Evolutionary conservation across 1,140 invertebrate genomes (phyloP), one percentile per base, ranked within the genome.

Genomic region (Drosophila nebulosa): DNA sequence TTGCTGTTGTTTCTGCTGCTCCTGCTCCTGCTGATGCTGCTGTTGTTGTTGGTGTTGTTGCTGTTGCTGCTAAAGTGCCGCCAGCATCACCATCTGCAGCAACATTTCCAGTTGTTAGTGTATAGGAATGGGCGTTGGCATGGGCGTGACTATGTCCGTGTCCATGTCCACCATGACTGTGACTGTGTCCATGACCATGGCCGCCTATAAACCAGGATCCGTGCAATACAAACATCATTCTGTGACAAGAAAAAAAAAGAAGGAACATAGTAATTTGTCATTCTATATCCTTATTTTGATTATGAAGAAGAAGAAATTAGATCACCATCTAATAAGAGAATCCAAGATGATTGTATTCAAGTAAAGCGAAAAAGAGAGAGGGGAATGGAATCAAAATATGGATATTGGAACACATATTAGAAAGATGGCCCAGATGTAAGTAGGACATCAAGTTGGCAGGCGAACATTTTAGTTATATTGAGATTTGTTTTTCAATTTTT

Each of bases 221-320:
- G 81, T 97, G 96, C 50, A 97, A 91, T 26, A 96, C 93, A 18
- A 94, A 91, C 22, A 95, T 96, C 93, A 97, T 96, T 64, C 95
- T 96, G 81, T 69, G 57, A 69, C 52, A 36, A 16, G 7, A 59
- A 64, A 42, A 1, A 32, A 14, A 7, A 59, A 9, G n/a, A 4
- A 18, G 18, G 6, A 14, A 26, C 22, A 52, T 39, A 14, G 27
- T 9, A 42, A 12, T 12, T 39, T 42, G 3, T 24, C 24, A 24
- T 24, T 24, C n/a, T n/a, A n/a, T n/a, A n/a, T n/a, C n/a, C n/a
- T n/a, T n/a, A n/a, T n/a, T n/a, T n/a, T n/a, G n/a, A n/a, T n/a
- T n/a, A n/a, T n/a, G n/a, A n/a, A n/a, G n/a, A n/a, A n/a, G n/a
- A n/a, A n/a, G n/a, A n/a, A n/a, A n/a, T n/a, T n/a, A n/a, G n/a